Conservation (phyloP, 2,888 invertebrate species). For the Trachelus stipa region DNA sequence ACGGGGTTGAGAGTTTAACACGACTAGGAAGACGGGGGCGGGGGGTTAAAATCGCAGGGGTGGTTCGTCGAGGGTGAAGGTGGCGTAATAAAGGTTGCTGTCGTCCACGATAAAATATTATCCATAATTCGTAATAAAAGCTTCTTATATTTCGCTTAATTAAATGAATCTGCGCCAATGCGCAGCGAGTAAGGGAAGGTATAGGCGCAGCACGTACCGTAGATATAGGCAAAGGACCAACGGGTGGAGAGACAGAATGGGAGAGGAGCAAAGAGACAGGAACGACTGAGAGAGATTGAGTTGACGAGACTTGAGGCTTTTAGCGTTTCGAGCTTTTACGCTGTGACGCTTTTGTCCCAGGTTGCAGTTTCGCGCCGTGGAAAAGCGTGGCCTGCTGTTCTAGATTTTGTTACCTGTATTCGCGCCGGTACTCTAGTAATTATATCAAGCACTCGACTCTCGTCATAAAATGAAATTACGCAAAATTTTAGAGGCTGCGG, state of each 20-base stretch:
- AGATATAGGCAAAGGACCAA: background rate
- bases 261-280: background rate
- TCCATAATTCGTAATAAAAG: constrained; percentile 43
- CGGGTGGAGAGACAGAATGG: background rate
- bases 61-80: background rate
- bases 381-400: constrained; percentile 27
- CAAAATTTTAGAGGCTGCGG: constrained; percentile 30
- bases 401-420: constrained; percentile 45
- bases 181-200: background rate
- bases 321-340: constrained; percentile 50
- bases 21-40: background rate
- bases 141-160: constrained; percentile 35
- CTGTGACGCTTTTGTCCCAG: constrained; percentile 32
- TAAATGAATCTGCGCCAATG: constrained; percentile 25
- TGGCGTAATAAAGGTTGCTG: constrained; percentile 1
- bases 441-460: constrained; percentile 38
- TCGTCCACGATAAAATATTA: constrained; percentile 7
- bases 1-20: background rate
- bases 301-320: constrained; percentile 37
- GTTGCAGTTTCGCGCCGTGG: constrained; percentile 18
- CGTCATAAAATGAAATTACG: constrained; percentile 34
- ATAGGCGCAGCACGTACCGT: background rate
- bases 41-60: background rate
- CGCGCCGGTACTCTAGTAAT: constrained; percentile 34
- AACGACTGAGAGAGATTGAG: background rate